Evolutionary conservation across 2,888 invertebrate species (phyloP).

Genomic region (Drosophila nr. medialis): DNA sequence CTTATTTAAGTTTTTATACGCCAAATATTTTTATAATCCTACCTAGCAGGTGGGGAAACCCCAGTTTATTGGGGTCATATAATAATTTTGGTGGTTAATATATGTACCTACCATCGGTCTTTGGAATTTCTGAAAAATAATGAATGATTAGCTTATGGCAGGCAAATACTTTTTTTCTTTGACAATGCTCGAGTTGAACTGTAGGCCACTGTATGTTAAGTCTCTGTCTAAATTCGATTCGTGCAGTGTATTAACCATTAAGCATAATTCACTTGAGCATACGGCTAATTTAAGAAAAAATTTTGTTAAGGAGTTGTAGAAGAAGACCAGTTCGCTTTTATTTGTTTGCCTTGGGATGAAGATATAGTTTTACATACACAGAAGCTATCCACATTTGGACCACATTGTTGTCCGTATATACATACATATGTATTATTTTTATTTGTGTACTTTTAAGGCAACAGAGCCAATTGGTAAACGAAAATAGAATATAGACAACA

Average conservation of each 20-base stretch:
- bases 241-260: not conserved
- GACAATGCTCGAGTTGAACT: no score
- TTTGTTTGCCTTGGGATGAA: not conserved
- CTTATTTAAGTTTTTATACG: no score
- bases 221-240: not conserved
- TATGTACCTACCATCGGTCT: no score
- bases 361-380: not conserved
- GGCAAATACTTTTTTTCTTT: no score
- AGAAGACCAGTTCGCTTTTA: slow-evolving; percentile 9
- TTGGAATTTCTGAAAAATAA: no score
- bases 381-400: not conserved
- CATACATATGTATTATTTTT: not conserved
- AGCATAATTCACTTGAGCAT: not conserved
- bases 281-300: not conserved
- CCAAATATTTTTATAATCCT: no score
- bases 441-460: slow-evolving; percentile 24
- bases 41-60: no score
- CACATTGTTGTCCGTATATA: not conserved
- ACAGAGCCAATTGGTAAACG: slow-evolving; percentile 3
- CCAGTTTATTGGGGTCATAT: no score
- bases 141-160: no score
- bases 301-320: not conserved
- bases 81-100: no score
- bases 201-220: no score
- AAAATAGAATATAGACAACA: slow-evolving; percentile 7